phyloP scores from a whole-genome alignment of 2,797 vertebrate species.

The Euthynnus affinis region DNA sequence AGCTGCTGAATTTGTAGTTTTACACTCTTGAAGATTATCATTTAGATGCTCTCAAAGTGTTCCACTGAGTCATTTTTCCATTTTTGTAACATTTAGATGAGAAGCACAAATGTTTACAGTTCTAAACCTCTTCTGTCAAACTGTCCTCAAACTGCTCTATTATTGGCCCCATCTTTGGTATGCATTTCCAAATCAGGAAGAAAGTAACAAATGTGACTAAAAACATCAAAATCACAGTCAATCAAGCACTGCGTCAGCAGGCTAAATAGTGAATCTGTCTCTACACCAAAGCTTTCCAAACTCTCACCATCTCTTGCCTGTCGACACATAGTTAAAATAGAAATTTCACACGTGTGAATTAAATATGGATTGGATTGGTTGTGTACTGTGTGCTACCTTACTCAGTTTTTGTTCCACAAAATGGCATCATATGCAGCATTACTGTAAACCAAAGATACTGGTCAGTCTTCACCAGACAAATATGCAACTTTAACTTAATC shows the following conservation, averaged over 20 bases:
- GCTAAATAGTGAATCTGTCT: not conserved
- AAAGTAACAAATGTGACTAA: constrained; percentile 2
- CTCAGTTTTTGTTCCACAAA: not conserved
- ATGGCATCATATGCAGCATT: not conserved
- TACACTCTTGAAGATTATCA: constrained; percentile 34
- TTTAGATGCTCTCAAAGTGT: constrained; percentile 23
- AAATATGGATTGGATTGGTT: not conserved
- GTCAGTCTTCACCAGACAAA: constrained; percentile 2
- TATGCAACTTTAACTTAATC: not conserved
- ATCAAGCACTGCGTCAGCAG: not conserved
- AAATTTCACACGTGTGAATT: not conserved
- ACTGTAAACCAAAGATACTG: constrained; percentile 4
- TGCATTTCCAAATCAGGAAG: constrained; percentile 14
- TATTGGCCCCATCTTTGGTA: not conserved
- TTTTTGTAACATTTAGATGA: constrained; percentile 44
- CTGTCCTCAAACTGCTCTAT: constrained; percentile 22
- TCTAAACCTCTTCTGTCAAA: not conserved
- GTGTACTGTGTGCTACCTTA: not conserved
- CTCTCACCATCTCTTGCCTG: not conserved
- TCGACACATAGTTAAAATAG: constrained; percentile 11
- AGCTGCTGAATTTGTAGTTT: constrained; percentile 45
- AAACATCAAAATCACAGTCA: constrained; percentile 4
- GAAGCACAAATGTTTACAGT: constrained; percentile 18
- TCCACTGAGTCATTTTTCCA: constrained; percentile 27
- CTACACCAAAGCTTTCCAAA: not conserved